Evolutionary conservation across 2,888 invertebrate genomes (phyloP), one percentile per base, ranked within the genome.

Genomic region (Diaprepes abbreviatus): DNA sequence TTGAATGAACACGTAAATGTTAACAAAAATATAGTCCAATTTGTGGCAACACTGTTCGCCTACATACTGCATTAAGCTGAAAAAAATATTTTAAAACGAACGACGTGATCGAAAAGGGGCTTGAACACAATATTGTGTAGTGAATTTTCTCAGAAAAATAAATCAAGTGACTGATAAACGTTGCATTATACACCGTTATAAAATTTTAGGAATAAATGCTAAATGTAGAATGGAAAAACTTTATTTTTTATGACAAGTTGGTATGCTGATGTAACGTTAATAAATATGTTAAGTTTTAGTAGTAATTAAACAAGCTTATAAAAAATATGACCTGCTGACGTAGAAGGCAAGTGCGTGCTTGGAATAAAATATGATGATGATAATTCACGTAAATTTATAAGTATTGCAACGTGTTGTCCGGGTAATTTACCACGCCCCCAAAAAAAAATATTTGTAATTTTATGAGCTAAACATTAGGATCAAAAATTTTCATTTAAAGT

Each of bases 11-110:
- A n/a, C n/a, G n/a, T n/a, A n/a, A n/a, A n/a, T n/a, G n/a, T n/a
- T n/a, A n/a, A n/a, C n/a, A n/a, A n/a, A n/a, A n/a, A n/a, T n/a
- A n/a, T n/a, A n/a, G n/a, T n/a, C n/a, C n/a, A n/a, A n/a, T n/a
- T n/a, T n/a, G 5, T 19, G 45, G 45, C 45, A 45, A 45, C 45
- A 21, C 24, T 45, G 45, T 45, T 24, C 45, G 24, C 45, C 45
- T 12, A 45, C 45, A 6, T 19, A 24, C 12, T 24, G 24, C 24
- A 24, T 24, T 45, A 45, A 45, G 12, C 21, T 21, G 21, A 45
- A 45, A 45, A 24, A 2, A 45, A 24, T 12, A 12, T 24, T 45
- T 45, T 45, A 21, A 45, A 45, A n/a, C n/a, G 17, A 16, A 14
- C 9, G 16, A 17, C 9, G 14, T 2, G 16, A 40, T 6, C 17